Evolutionary conservation across 23 tunicate genomes (phyloP), one percentile per base, ranked within the genome.

Genomic region (Botrylloides violaceus): DNA sequence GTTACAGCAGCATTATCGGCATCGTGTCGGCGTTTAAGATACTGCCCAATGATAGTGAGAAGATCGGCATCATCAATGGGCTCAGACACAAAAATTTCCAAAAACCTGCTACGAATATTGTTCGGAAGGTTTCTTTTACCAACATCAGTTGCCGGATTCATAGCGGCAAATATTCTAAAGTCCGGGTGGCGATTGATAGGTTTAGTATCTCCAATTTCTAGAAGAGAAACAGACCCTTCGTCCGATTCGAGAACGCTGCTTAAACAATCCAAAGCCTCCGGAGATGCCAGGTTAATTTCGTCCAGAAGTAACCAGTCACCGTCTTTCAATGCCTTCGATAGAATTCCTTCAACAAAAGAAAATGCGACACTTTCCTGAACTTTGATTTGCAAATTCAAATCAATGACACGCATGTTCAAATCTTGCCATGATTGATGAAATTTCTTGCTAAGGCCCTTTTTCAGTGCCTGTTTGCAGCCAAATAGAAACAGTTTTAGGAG

Each of bases 81-180:
- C 49, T 93, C 98, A 48, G 83, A 75, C 24, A 93, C 98, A 74
- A 37, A 93, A 19, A 93, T 34, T 59, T 93, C 98, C 12, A 86
- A 79, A 47, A 93, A 93, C n/a, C 98, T 74, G 50, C 86, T 86
- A 30, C 94, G 84, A 34, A 83, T 65, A 31, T 86, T 84, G 26
- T 81, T 83, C 4, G 98, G 76, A 37, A 93, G 78, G 33, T 86
- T 77, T 23, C 83, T 70, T 36, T 93, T 93, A 0, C 94, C 98
- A 34, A 84, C 87, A 81, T 93, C 98, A 21, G 87, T 93, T 2
- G 98, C 95, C 27, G 98, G 98, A 57, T 93, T 93, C 98, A 93
- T 93, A 0, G 98, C 92, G 21, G 88, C 98, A 78, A 93, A 93
- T 2, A 93, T 5, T 22, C 97, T 49, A 56, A 90, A 90, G 3